phyloP scores from a whole-genome alignment of 2,797 vertebrate genomes.

The Anguilla marmorata region DNA sequence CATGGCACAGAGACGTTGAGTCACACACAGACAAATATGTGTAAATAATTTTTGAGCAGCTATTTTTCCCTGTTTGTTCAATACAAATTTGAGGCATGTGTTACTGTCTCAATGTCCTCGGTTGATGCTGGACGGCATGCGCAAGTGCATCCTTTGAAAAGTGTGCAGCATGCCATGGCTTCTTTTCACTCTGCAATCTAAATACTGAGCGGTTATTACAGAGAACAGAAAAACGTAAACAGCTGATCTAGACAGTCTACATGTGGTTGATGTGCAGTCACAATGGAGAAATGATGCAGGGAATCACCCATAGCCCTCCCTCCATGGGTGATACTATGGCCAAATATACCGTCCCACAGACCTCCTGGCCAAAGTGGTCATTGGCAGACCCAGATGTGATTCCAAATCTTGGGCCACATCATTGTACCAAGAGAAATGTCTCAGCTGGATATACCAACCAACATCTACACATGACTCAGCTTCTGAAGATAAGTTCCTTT shows the following conservation, averaged over 20 bases:
- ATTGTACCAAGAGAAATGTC: neutral
- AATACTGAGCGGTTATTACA: neutral
- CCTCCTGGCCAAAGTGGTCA: too few species aligned
- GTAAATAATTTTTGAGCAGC: neutral
- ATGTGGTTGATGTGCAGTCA: neutral
- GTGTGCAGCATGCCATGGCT: neutral
- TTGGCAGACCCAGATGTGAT: neutral
- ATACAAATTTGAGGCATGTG: neutral
- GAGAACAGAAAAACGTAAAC: neutral
- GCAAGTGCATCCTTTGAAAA: neutral
- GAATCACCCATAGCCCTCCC: neutral
- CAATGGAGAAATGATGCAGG: neutral
- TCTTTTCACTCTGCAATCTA: neutral
- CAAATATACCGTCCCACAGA: neutral
- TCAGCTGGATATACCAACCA: neutral
- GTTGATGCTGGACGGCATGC: neutral
- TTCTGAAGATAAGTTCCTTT: neutral
- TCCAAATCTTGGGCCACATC: neutral
- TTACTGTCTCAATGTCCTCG: neutral
- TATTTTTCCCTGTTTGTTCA: neutral
- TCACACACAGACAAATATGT: neutral
- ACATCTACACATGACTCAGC: neutral
- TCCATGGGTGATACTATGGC: neutral
- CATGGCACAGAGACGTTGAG: constrained; percentile 29
- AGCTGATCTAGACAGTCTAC: neutral